Evolutionary conservation across 2,797 vertebrate species (phyloP).

Genomic region (Setipinna tenuifilis): DNA sequence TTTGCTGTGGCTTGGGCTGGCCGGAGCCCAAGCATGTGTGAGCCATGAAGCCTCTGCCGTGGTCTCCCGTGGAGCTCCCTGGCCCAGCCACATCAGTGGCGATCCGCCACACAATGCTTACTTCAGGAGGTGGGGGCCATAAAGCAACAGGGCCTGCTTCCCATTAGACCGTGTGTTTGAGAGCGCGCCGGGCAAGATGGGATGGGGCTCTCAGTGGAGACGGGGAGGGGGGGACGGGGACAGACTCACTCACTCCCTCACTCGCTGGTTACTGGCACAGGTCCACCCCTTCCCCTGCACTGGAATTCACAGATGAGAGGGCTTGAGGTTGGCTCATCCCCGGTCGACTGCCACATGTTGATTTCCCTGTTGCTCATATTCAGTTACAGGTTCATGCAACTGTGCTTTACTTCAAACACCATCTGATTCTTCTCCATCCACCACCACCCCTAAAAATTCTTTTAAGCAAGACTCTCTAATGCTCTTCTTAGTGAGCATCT

Average conservation of each 20-base stretch:
- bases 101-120: constrained; percentile 47
- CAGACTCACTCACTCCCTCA: constrained; percentile 19
- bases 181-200: neutral
- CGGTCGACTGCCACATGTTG: constrained; percentile 20
- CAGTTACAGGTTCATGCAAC: constrained; percentile 18
- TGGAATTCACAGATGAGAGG: constrained; percentile 44
- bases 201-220: neutral
- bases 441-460: neutral
- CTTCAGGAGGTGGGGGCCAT: constrained; percentile 48
- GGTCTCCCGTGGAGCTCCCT: constrained; percentile 33
- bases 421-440: neutral
- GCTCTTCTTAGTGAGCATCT: too few species aligned
- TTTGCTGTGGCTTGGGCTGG: constrained; percentile 51
- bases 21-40: constrained; percentile 49
- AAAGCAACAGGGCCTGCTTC: constrained; percentile 46
- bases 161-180: constrained; percentile 42
- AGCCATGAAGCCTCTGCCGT: constrained; percentile 46
- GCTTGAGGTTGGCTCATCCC: constrained; percentile 27
- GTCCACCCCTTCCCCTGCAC: constrained; percentile 18
- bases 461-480: neutral
- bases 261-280: constrained; percentile 17
- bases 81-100: constrained; percentile 51
- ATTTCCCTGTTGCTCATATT: constrained; percentile 31
- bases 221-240: neutral
- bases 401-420: neutral